Conservation (phyloP, 2,888 invertebrate genomes). For the Stenchaetothrips biformis region DNA sequence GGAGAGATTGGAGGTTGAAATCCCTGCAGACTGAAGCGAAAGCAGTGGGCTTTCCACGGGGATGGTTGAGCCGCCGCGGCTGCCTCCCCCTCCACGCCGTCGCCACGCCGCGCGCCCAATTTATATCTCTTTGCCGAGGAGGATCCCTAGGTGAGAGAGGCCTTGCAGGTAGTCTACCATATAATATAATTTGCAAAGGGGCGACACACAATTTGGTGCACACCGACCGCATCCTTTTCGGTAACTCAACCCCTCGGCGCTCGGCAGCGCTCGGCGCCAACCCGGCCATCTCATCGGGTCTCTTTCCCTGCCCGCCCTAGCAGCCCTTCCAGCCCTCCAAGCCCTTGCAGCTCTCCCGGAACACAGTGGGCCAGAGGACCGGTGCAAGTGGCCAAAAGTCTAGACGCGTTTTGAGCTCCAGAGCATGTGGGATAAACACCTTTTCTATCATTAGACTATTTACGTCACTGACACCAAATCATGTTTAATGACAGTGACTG, state of each 20-base stretch:
- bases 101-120: not conserved
- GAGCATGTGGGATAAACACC: no score
- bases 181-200: not conserved
- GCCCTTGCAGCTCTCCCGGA: not conserved
- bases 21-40: no score
- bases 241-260: slow-evolving; percentile 3
- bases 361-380: no score
- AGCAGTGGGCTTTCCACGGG: no score
- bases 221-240: not conserved
- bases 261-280: not conserved
- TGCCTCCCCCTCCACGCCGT: no score
- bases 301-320: not conserved
- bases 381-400: no score
- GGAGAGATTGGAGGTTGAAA: no score
- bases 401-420: no score
- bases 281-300: slow-evolving; percentile 11
- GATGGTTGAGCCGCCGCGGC: no score
- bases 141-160: not conserved
- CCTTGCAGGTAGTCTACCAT: not conserved
- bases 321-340: not conserved
- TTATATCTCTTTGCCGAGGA: not conserved
- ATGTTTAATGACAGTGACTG: no score
- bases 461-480: no score
- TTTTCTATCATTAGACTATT: no score
- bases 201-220: not conserved